Conservation (phyloP, 2,797 vertebrate genomes). For the Moxostoma hubbsi region DNA sequence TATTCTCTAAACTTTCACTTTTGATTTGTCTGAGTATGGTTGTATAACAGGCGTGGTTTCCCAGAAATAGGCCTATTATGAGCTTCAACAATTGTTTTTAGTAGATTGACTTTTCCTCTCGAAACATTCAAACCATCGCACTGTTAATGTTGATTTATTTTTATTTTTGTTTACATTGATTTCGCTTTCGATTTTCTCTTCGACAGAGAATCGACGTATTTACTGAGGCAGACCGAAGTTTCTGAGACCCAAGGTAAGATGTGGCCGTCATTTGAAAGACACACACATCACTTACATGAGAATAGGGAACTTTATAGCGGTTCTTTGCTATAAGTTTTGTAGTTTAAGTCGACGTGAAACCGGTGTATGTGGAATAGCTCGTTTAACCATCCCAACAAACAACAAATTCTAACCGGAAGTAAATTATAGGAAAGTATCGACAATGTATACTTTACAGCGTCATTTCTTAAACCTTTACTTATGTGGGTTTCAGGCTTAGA, state of each 20-base stretch:
- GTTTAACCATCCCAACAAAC: too few species aligned
- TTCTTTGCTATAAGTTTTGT: not conserved
- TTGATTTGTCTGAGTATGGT: conserved; percentile 59
- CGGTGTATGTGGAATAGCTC: too few species aligned
- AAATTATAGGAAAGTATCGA: too few species aligned
- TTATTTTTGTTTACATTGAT: not conserved
- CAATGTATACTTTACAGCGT: too few species aligned
- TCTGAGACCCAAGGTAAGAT: not conserved
- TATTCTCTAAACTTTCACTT: conserved; percentile 70
- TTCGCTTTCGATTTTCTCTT: conserved; percentile 20
- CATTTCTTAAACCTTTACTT: too few species aligned
- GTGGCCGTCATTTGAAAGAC: not conserved
- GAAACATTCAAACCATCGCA: not conserved
- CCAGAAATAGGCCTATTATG: too few species aligned
- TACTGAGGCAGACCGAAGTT: not conserved
- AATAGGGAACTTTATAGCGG: not conserved
- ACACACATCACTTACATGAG: not conserved
- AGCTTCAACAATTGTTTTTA: not conserved
- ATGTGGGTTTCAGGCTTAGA: too few species aligned
- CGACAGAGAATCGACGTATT: not conserved
- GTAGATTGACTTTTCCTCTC: not conserved
- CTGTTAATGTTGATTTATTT: not conserved
- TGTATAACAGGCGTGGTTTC: not conserved
- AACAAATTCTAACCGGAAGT: too few species aligned
- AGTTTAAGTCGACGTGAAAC: not conserved